Base-by-base conservation (phyloP, 1,140 invertebrate species). In the Tenebrio molitor region DNA sequence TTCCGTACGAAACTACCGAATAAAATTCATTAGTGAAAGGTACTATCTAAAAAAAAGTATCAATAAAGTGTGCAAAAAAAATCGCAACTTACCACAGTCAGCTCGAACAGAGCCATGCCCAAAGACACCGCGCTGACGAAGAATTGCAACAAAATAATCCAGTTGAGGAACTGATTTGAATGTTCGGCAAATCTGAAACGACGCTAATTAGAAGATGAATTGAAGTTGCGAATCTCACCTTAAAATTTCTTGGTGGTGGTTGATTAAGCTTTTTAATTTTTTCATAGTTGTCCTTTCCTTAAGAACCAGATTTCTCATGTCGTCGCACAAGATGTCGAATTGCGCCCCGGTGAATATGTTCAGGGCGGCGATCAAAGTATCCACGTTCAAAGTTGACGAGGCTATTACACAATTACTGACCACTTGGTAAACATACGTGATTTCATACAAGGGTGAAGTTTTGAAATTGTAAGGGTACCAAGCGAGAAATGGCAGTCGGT, bases 1-100 rank as follows among this genome's bases (percentile, higher is more conserved):
- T 44, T 1, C 19, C 19, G n/a, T 66, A 66, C 8, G 19, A 66
- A 2, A 66, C 4, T 10, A 44, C 12, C 39, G 42, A 25, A 17
- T 44, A 44, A 66, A 66, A 66, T 10, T 66, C 64, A 7, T 6
- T 66, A 14, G 36, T 25, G 2, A 66, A 16, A 1, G 64, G 64
- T 0, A 15, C 21, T 42, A 66, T 16, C 64, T 66, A 16, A 8
- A 25, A 21, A 8, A 4, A 42, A 41, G 1, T 65, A 6, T 12
- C 14, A 44, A 17, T 42, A 10, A 15, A 17, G 1, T n/a, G 14
- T 3, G 15, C 10, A 65, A 50, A 44, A 44, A 50, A 2, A 19
- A 2, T 50, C 19, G 5, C 3, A 1, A 44, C 12, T 66, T 44
- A 66, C 64, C 17, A 66, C 7, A 21, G 64, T 66, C 14, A 66